Conservation (phyloP, 35 echinoderm and acorn worm genomes). For the Nesometra sesokonis region DNA sequence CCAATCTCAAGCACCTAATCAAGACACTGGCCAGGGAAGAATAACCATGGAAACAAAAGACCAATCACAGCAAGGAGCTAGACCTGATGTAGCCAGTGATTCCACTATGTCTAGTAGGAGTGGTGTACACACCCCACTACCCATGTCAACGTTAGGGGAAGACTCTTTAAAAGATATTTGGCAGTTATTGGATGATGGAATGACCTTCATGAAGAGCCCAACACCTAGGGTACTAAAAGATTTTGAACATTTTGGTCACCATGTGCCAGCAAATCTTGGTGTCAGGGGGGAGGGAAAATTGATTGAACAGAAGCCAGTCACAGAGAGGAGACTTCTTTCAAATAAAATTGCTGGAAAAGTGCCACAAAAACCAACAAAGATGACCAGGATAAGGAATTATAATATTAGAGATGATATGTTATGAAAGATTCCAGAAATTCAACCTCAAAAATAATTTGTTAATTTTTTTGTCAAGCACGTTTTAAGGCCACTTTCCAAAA, state of each 20-base stretch:
- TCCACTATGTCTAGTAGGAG: not conserved
- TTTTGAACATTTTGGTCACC: not conserved
- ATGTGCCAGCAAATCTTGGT: not conserved
- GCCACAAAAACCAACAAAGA: not conserved
- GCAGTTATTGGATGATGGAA: slow-evolving; percentile 65
- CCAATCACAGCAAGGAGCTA: not conserved
- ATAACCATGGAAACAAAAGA: not conserved
- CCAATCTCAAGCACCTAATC: not conserved
- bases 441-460: too few species aligned
- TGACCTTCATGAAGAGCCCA: not conserved
- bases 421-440: too few species aligned
- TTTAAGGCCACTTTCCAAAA: too few species aligned
- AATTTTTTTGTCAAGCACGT: too few species aligned
- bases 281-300: not conserved
- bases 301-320: not conserved
- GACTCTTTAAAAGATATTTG: slow-evolving; percentile 82
- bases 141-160: slow-evolving; percentile 93
- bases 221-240: not conserved
- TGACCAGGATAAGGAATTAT: not conserved
- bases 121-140: slow-evolving; percentile 19
- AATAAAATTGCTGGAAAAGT: not conserved
- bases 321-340: not conserved
- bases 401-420: not conserved
- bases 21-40: too few species aligned
- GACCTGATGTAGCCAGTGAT: not conserved